These are phyloP conservation scores for Stenopsyche tienmushanensis DNA, from an alignment of 1,140 invertebrate species.

Conservation along the genomic window DNA sequence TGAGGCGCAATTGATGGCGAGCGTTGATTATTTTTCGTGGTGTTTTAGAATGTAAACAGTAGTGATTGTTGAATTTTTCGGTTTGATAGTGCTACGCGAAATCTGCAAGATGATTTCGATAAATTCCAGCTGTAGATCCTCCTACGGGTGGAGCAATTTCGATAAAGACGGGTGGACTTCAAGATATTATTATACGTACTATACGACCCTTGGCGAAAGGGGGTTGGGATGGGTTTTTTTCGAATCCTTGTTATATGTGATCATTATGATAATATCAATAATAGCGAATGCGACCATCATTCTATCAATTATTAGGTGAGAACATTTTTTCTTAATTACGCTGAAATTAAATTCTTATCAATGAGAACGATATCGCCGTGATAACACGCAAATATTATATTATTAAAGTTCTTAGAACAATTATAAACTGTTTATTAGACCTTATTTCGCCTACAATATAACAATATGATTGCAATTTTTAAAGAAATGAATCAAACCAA, in stretches of 20 bases:
- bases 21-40: too few species aligned
- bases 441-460: too few species aligned
- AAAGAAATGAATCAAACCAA: too few species aligned
- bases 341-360: too few species aligned
- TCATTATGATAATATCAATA: slow-evolving; percentile 28
- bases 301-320: slow-evolving; percentile 31
- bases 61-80: not conserved
- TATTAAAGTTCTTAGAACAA: too few species aligned
- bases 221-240: slow-evolving; percentile 27
- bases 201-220: slow-evolving; percentile 54
- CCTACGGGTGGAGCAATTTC: slow-evolving; percentile 38
- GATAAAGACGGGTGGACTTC: slow-evolving; percentile 51
- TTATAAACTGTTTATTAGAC: too few species aligned
- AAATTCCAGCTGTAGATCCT: slow-evolving; percentile 8
- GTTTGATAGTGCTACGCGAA: not conserved
- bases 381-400: too few species aligned
- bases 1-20: too few species aligned
- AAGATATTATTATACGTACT: slow-evolving; percentile 58
- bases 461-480: too few species aligned
- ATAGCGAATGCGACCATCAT: slow-evolving; percentile 34
- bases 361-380: too few species aligned
- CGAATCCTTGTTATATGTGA: slow-evolving; percentile 19
- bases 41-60: too few species aligned
- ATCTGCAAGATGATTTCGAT: not conserved
- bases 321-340: too few species aligned